phyloP scores from a whole-genome alignment of 2,113 vertebrate genomes.

The Colistium nudipinnis region DNA sequence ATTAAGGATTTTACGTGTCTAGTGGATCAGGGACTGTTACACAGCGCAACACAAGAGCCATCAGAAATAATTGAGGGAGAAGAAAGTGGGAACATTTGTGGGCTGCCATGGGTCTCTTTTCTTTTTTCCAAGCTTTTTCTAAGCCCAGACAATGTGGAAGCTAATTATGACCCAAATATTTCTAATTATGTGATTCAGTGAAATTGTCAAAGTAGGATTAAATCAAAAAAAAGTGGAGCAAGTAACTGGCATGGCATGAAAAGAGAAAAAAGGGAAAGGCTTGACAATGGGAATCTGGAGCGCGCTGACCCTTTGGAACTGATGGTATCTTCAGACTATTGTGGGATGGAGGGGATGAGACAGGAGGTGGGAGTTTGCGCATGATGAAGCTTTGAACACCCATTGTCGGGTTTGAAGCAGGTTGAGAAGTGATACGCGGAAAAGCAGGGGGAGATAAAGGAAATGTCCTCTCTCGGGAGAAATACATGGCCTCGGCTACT shows the following conservation, averaged over 20 bases:
- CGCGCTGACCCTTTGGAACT: constrained; percentile 23
- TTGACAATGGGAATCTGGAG: constrained; percentile 10
- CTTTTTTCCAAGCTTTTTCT: too few species aligned
- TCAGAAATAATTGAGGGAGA: too few species aligned
- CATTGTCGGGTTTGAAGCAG: constrained; percentile 36
- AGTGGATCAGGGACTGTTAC: neutral
- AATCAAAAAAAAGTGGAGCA: neutral
- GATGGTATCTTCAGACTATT: constrained; percentile 41
- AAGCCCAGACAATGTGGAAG: neutral
- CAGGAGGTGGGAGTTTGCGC: constrained; percentile 29
- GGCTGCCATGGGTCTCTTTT: too few species aligned
- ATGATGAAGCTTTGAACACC: constrained; percentile 47
- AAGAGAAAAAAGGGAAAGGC: neutral
- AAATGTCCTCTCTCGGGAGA: constrained; percentile 57
- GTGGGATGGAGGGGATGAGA: constrained; percentile 21
- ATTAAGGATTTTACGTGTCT: too few species aligned
- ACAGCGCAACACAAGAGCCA: neutral
- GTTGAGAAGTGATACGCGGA: constrained; percentile 42
- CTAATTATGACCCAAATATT: neutral
- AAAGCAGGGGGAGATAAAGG: constrained; percentile 35
- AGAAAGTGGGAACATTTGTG: too few species aligned
- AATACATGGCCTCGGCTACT: constrained; percentile 39
- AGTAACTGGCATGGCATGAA: too few species aligned
- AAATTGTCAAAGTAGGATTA: neutral
- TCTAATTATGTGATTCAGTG: neutral